Evolutionary conservation across 64 coral and sea anemone genomes (phyloP).

Genomic region (Dendrophyllia cribrosa): DNA sequence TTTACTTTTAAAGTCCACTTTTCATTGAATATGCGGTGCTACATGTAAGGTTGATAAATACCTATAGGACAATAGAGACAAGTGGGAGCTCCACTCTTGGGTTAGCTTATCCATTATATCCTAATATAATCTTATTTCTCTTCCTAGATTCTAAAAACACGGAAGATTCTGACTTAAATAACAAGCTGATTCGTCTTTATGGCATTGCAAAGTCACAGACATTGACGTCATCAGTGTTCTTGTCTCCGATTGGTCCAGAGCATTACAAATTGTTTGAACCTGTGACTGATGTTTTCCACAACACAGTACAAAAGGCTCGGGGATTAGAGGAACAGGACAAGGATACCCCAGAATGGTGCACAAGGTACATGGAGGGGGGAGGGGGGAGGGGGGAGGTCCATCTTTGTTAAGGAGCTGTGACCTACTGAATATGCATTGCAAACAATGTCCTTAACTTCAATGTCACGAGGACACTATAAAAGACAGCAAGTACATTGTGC

Average conservation of each 20-base stretch:
- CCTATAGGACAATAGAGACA: too few relatives aligned
- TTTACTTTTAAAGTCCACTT: too few relatives aligned
- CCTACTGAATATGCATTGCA: too few relatives aligned
- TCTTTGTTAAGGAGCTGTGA: too few relatives aligned
- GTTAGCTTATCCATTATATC: too few relatives aligned
- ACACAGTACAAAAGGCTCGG: constrained; percentile 30
- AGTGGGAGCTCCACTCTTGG: too few relatives aligned
- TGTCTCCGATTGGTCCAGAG: constrained; percentile 83
- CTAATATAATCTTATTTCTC: neutral
- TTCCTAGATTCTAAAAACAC: neutral
- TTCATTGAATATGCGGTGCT: too few relatives aligned
- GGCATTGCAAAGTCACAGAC: constrained; percentile 67
- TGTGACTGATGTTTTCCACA: constrained; percentile 61
- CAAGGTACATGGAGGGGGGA: constrained; percentile 51
- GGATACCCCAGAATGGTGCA: constrained; percentile 56
- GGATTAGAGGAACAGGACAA: constrained; percentile 26
- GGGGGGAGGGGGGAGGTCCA: neutral
- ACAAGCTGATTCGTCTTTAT: constrained; percentile 78
- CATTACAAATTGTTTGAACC: constrained; percentile 85
- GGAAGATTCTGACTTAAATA: constrained; percentile 51
- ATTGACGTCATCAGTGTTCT: constrained; percentile 71
- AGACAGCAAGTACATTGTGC: too few relatives aligned
- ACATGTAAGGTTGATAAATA: too few relatives aligned
- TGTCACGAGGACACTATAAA: too few relatives aligned
- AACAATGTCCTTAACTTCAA: too few relatives aligned